phyloP scores from a whole-genome alignment of 2,113 vertebrate genomes.

The Pseudonaja textilis region DNA sequence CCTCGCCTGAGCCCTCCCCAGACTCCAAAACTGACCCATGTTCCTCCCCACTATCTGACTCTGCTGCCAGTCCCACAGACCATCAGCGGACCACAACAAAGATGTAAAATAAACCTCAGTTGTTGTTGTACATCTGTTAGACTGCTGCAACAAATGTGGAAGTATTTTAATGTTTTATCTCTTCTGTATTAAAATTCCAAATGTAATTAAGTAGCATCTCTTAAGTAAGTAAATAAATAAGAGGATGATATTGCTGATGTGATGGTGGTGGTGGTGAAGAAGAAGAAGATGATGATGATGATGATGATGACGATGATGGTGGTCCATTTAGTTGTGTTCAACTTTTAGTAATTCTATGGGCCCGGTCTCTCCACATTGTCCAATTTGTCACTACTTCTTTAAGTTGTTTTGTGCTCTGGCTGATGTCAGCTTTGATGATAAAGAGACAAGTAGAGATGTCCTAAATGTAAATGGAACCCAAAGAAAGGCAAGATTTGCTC shows the following conservation, averaged over 20 bases:
- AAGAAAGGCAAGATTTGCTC: background rate
- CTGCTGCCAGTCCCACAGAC: too few species aligned
- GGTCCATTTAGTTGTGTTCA: background rate
- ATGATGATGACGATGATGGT: background rate
- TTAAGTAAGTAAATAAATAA: background rate
- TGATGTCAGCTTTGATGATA: background rate
- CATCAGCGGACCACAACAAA: background rate
- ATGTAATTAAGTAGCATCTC: background rate
- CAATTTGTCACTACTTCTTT: background rate
- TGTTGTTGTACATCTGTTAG: background rate
- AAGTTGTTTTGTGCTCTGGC: background rate
- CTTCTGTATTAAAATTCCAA: background rate
- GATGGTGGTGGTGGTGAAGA: background rate
- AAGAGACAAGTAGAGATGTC: background rate
- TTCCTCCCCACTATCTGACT: too few species aligned
- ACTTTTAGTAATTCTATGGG: background rate
- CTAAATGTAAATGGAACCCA: background rate
- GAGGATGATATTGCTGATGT: background rate
- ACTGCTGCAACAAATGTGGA: background rate
- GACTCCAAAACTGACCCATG: too few species aligned
- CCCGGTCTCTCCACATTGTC: background rate
- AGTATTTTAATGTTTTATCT: background rate
- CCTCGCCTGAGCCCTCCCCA: too few species aligned
- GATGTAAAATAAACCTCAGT: background rate
- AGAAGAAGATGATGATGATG: too few species aligned